Evolutionary conservation across 2,113 vertebrate genomes (phyloP), one percentile per base, ranked within the genome.

Genomic region (Microcebus murinus): DNA sequence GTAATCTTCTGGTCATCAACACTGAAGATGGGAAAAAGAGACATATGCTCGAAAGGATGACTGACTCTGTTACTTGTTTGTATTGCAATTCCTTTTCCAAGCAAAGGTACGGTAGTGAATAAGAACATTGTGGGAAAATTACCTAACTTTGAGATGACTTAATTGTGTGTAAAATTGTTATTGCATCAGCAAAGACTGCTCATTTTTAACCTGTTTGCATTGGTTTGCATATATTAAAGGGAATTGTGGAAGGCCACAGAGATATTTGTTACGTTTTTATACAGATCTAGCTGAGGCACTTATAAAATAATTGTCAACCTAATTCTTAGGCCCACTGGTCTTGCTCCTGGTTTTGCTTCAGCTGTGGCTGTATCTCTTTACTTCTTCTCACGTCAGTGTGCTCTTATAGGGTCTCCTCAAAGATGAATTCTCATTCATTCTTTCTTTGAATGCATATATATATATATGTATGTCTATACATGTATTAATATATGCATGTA

Each of bases 51-150:
- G 98, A 99, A 97, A 99, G 98, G 52, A 99, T 99, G 98, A 97
- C 98, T 0, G 99, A 99, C 83, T 99, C 99, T 0, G 96, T 99
- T 96, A 99, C 99, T 42, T 99, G 99, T 12, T 98, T 99, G 34
- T 99, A 99, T 95, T 99, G 98, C 93, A 99, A 98, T 95, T 98
- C 97, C 14, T 98, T 99, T 82, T 97, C 99, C 68, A 99, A 98
- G 13, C 99, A 98, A 96, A 99, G 98, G 99, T 99, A 98, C 2
- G 1, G 29, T 57, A 87, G 3, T 81, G 48, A 86, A 86, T 96
- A 94, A 90, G 82, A 87, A 45, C 74, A 34, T 29, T 97, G 63
- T 31, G 42, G 11, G 4, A 34, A 27, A 85, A 70, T 42, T 42
- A 48, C 13, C 5, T 45, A 61, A 13, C 17, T 68, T 45, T 79